phyloP scores from a whole-genome alignment of 2,797 vertebrate genomes.

The Darevskia nairensis region DNA sequence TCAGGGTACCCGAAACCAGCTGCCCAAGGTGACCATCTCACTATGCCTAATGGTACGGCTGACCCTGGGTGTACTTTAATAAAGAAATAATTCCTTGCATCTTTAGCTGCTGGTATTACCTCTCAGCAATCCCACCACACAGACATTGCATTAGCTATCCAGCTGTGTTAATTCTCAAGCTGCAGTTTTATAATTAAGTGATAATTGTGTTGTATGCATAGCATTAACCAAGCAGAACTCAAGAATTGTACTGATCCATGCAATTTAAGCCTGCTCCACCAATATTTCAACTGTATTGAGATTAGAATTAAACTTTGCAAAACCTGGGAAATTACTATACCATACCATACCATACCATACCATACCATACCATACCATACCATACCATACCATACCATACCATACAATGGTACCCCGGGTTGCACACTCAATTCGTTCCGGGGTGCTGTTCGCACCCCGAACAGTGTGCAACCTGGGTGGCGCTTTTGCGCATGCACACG shows the following conservation, averaged over 20 bases:
- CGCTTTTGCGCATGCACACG: no score
- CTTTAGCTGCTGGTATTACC: slow-evolving; percentile 2
- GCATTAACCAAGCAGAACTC: slow-evolving; percentile 74
- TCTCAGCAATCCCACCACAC: accelerated
- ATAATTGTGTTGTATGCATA: slow-evolving; percentile 75
- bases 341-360: no score
- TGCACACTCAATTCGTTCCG: no score
- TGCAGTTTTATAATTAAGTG: slow-evolving; percentile 77
- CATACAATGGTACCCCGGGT: no score
- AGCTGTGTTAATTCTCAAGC: slow-evolving; percentile 66
- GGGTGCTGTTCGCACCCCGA: no score
- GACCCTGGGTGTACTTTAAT: background rate
- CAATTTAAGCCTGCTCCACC: slow-evolving; percentile 60
- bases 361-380: no score
- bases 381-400: no score
- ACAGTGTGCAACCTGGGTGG: no score
- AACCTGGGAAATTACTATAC: slow-evolving; percentile 43
- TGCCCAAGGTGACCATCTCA: no score
- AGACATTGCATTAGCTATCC: slow-evolving; percentile 53
- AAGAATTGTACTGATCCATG: slow-evolving; percentile 74
- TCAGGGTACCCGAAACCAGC: no score
- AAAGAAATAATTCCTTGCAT: background rate
- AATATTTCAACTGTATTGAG: slow-evolving; percentile 72
- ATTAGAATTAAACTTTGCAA: slow-evolving; percentile 58
- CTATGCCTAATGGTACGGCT: no score